Evolutionary conservation across 2,113 vertebrate species (phyloP).

Genomic region (Parotia lawesii): DNA sequence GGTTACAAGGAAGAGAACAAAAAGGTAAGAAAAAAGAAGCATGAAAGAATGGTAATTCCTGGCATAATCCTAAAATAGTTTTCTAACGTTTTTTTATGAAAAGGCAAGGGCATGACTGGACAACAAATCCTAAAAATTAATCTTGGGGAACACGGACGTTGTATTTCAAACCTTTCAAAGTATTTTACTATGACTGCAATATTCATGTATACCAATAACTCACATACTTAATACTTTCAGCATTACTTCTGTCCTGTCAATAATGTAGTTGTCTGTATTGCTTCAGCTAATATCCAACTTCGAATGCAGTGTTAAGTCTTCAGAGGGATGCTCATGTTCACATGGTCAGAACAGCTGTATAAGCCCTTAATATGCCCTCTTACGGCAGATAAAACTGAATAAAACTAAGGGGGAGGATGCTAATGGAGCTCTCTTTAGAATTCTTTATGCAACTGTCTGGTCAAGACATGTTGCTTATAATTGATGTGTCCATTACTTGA

Average conservation of each 20-base stretch:
- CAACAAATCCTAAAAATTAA: slow-evolving; percentile 32
- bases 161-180: slow-evolving; percentile 48
- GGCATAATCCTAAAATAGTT: slow-evolving; percentile 63
- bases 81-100: slow-evolving; percentile 37
- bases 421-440: slow-evolving; percentile 96
- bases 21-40: slow-evolving; percentile 54
- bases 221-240: neutral
- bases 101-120: slow-evolving; percentile 32
- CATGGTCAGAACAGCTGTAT: slow-evolving; percentile 58
- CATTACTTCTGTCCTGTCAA: neutral
- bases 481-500: slow-evolving; percentile 99
- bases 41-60: slow-evolving; percentile 41
- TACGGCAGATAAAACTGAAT: slow-evolving; percentile 77
- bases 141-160: neutral
- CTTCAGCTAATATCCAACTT: slow-evolving; percentile 33
- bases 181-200: slow-evolving; percentile 11
- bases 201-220: neutral
- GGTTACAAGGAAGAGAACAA: slow-evolving; percentile 70
- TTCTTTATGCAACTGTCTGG: slow-evolving; percentile 96
- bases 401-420: slow-evolving; percentile 84
- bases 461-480: slow-evolving; percentile 97
- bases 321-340: slow-evolving; percentile 41
- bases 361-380: slow-evolving; percentile 75
- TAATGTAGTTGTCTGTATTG: slow-evolving; percentile 1
- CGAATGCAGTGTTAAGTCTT: slow-evolving; percentile 26